phyloP scores from a whole-genome alignment of 2,113 vertebrate species.

The Lepidothrix coronata region DNA sequence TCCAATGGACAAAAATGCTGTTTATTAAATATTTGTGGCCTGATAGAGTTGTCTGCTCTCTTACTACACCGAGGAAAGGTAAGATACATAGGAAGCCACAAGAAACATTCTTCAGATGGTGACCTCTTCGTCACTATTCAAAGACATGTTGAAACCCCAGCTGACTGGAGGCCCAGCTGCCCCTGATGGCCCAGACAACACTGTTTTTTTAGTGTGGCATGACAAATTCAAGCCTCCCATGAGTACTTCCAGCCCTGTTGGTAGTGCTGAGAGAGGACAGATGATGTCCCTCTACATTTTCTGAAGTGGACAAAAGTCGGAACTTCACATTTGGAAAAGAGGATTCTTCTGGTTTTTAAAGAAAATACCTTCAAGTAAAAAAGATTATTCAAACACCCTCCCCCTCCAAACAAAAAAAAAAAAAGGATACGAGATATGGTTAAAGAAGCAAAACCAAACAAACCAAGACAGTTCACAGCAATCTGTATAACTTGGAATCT shows the following conservation, averaged over 20 bases:
- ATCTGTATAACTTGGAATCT: not conserved
- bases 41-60: not conserved
- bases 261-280: not conserved
- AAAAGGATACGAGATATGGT: not conserved
- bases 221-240: not conserved
- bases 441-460: not conserved
- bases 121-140: not conserved
- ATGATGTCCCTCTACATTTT: not conserved
- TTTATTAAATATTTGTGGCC: not conserved
- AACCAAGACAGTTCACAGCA: not conserved
- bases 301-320: not conserved
- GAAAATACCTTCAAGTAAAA: not conserved
- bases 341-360: not conserved
- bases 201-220: not conserved
- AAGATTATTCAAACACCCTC: not conserved
- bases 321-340: not conserved
- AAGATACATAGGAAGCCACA: not conserved
- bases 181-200: not conserved
- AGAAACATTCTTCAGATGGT: not conserved
- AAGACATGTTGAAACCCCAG: not conserved
- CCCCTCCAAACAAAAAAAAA: not conserved
- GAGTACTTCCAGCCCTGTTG: not conserved
- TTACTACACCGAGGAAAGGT: not conserved
- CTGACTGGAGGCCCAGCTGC: not conserved
- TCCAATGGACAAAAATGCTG: not conserved